Conservation (phyloP, 2,113 vertebrate species). For the Poecilia latipinna region DNA sequence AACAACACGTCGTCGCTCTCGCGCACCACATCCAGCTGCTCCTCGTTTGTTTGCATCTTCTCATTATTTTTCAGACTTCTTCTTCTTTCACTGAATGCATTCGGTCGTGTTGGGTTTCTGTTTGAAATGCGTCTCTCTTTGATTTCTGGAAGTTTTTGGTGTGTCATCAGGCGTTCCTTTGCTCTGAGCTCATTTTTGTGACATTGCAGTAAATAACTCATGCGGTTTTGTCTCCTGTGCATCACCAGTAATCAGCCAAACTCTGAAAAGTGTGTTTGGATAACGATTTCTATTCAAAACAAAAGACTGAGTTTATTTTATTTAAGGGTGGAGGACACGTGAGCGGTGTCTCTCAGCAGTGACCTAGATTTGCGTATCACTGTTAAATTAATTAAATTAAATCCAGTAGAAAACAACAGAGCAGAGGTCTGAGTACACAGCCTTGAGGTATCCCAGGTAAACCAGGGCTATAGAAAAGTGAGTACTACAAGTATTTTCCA, state of each 20-base stretch:
- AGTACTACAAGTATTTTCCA: not conserved
- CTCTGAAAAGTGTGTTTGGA: not conserved
- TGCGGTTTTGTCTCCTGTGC: not conserved
- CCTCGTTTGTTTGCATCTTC: not conserved
- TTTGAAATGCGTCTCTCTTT: not conserved
- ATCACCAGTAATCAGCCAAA: not conserved
- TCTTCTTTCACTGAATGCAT: not conserved
- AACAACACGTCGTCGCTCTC: not conserved
- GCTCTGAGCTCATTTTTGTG: not conserved
- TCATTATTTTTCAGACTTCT: not conserved
- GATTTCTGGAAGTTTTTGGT: not conserved
- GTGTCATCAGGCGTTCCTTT: not conserved
- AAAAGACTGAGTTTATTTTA: not conserved
- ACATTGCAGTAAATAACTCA: not conserved
- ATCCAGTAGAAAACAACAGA: not conserved
- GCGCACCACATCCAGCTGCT: not conserved
- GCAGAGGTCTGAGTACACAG: not conserved
- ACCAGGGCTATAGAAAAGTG: not conserved
- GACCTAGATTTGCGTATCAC: not conserved
- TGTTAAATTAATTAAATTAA: not conserved
- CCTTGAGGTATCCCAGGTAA: not conserved
- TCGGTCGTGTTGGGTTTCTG: constrained; percentile 7
- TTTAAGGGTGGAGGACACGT: not conserved
- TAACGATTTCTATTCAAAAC: not conserved
- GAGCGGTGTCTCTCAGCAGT: too few species aligned